These are phyloP conservation scores for Drosophila recens DNA, from an alignment of 2,888 invertebrate species.

Conservation along the genomic window DNA sequence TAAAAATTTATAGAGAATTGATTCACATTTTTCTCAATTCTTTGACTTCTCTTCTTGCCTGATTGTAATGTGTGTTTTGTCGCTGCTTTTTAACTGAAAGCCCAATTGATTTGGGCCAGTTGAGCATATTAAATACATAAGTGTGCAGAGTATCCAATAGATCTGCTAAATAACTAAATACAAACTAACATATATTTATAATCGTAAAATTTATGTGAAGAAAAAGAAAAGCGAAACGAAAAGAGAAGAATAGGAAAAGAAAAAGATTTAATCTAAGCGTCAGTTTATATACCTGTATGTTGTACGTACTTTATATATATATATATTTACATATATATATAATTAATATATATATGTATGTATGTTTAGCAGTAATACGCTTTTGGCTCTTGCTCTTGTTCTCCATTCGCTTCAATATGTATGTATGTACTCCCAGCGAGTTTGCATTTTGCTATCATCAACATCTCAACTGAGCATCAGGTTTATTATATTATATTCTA, in stretches of 20 bases:
- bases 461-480: conserved; percentile 55
- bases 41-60: conserved; percentile 10
- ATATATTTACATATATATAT: conserved; percentile 17
- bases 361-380: conserved; percentile 25
- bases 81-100: conserved; percentile 22
- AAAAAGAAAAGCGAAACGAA: conserved; percentile 1
- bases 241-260: background rate
- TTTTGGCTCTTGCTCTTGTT: conserved; percentile 40
- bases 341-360: conserved; percentile 3
- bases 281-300: conserved; percentile 40
- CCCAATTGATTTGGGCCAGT: conserved; percentile 16
- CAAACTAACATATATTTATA: conserved; percentile 4
- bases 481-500: conserved; percentile 38
- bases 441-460: conserved; percentile 53
- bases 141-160: conserved; percentile 24
- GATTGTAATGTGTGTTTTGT: conserved; percentile 21
- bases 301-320: conserved; percentile 27
- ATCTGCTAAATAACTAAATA: conserved; percentile 38
- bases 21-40: conserved; percentile 1
- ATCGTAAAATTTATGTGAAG: conserved; percentile 29
- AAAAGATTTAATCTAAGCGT: conserved; percentile 36
- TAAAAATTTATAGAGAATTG: conserved; percentile 10
- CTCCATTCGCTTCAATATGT: conserved; percentile 47
- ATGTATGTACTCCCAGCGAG: conserved; percentile 59
- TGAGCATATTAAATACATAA: conserved; percentile 5